Evolutionary conservation across 2,113 vertebrate species (phyloP).

Genomic region (Fregata magnificens): DNA sequence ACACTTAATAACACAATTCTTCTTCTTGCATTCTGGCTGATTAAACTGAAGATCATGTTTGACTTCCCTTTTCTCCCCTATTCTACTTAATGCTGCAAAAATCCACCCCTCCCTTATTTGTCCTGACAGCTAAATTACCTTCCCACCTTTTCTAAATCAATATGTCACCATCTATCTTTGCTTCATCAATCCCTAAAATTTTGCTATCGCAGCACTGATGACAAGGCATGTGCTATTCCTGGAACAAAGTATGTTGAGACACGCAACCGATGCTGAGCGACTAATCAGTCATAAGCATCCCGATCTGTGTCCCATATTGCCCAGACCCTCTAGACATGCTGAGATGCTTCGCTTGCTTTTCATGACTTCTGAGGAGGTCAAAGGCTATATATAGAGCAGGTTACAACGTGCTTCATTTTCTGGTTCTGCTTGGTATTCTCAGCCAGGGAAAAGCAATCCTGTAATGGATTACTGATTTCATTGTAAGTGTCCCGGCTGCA

Average conservation of each 20-base stretch:
- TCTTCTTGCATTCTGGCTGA: constrained; percentile 9
- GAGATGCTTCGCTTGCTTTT: neutral
- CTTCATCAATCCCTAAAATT: constrained; percentile 26
- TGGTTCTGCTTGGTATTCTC: neutral
- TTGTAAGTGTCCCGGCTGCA: neutral
- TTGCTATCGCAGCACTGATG: neutral
- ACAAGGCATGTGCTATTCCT: neutral
- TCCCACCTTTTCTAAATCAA: constrained; percentile 27
- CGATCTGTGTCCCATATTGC: fast-evolving
- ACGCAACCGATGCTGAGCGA: fast-evolving
- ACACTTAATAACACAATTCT: neutral
- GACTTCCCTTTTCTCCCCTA: constrained; percentile 17
- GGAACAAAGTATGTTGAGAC: neutral
- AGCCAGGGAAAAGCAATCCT: neutral
- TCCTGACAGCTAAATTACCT: constrained; percentile 41
- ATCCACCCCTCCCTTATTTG: neutral
- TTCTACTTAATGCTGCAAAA: neutral
- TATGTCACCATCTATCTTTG: neutral
- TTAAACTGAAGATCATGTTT: constrained; percentile 11
- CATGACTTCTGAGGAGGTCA: neutral
- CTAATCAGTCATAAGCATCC: neutral
- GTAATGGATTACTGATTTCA: neutral
- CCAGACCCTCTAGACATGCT: neutral
- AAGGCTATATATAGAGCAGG: neutral
- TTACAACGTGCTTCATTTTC: neutral